phyloP scores from a whole-genome alignment of 2,797 vertebrate species.

The Halcyon chelicuti region DNA sequence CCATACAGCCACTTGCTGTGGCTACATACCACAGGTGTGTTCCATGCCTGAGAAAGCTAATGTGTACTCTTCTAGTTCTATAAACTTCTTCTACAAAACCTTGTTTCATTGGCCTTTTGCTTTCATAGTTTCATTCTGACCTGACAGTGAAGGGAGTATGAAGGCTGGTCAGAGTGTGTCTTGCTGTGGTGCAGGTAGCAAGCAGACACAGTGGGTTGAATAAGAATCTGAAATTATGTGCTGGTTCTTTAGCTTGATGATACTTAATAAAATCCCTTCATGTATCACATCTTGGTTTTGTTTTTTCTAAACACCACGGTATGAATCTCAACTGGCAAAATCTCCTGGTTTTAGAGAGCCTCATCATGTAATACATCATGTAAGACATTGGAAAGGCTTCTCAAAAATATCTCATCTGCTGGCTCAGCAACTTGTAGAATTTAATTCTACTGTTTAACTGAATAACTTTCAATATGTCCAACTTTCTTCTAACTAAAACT shows the following conservation, averaged over 20 bases:
- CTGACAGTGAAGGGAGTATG: background rate
- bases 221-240: background rate
- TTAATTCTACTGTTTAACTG: background rate
- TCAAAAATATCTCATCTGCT: background rate
- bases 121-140: background rate
- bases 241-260: background rate
- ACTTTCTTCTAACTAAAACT: background rate
- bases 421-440: background rate
- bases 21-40: slow-evolving; percentile 91
- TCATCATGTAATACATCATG: background rate
- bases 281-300: background rate
- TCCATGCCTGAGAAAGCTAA: background rate
- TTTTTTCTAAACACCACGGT: background rate
- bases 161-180: background rate
- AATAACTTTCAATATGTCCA: background rate
- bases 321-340: background rate
- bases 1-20: slow-evolving; percentile 87
- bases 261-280: background rate
- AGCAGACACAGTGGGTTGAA: fast-evolving
- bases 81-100: background rate
- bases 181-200: background rate
- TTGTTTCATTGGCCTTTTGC: background rate
- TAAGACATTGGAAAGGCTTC: background rate
- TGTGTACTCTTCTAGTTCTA: background rate
- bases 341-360: background rate